Base-by-base conservation (phyloP, 2,113 vertebrate genomes). In the Callipepla squamata region DNA sequence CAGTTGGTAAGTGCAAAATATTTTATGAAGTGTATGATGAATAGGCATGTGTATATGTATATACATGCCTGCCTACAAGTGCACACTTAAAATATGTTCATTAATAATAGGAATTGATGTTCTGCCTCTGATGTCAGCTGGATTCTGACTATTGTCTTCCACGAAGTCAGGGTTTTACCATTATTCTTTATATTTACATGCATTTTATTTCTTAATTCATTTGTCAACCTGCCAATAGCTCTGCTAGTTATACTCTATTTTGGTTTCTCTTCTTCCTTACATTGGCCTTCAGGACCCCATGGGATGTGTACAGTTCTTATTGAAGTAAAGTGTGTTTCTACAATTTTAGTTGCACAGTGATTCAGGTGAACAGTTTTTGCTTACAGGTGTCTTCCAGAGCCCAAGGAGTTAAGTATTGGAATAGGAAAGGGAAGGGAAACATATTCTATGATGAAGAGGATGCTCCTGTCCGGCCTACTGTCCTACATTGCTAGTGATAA, bases 341-440 rank as follows among this genome's bases (percentile, higher is more conserved):
- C n/a, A 7, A 69, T 32, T 80, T 62, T 36, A 55, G 26, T 45
- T 62, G 15, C 28, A 4, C 36, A n/a, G 15, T 11, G 63, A 23
- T 6, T 7, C 63, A 21, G 15, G 17, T 20, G 13, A 73, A 22
- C 9, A 7, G 22, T 51, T 34, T 75, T 67, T n/a, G 10, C 38
- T 50, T 6, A 1, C 13, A 15, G 25, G 6, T 23, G 7, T 53
- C 6, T 61, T 38, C 59, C 42, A 34, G 1, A 8, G 0, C 58
- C 34, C 25, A 32, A 32, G 42, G 55, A 79, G 6, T 15, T 28
- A n/a, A 70, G 18, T 18, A 22, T 55, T 68, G 53, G 44, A 85
- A 66, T 21, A 65, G 55, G 51, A 87, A 80, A 1, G 6, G 10
- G 45, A 80, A 20, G 82, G 19, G 28, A 40, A 63, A 61, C 28